Evolutionary conservation across 2,888 invertebrate genomes (phyloP).

Genomic region (Lucinisca nassula): DNA sequence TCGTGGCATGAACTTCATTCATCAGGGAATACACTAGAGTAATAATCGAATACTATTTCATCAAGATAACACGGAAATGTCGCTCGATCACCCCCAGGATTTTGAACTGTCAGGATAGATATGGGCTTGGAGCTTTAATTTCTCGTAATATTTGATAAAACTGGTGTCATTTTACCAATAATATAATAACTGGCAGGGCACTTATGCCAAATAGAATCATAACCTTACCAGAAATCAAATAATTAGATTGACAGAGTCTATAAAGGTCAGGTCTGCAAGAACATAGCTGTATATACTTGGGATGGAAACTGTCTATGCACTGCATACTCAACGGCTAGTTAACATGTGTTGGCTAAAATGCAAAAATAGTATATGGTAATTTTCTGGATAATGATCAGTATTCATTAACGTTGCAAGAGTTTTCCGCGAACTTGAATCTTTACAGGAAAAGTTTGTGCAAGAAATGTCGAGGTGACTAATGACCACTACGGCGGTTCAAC

Average conservation of each 20-base stretch:
- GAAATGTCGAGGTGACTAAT: too few species aligned
- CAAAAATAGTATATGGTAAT: too few species aligned
- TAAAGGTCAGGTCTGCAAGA: neutral
- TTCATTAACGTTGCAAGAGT: too few species aligned
- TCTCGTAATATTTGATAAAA: conserved; percentile 49
- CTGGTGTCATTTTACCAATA: conserved; percentile 30
- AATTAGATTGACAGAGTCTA: conserved; percentile 5
- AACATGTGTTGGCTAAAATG: too few species aligned
- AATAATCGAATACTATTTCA: conserved; percentile 40
- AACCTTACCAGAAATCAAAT: conserved; percentile 23
- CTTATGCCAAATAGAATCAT: conserved; percentile 19
- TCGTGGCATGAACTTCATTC: neutral
- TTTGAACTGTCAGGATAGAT: conserved; percentile 52
- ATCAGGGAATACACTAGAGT: conserved; percentile 23
- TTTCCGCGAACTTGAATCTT: too few species aligned
- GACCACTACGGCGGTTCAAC: too few species aligned
- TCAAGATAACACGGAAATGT: conserved; percentile 22
- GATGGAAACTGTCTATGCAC: too few species aligned
- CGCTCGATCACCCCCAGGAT: conserved; percentile 27
- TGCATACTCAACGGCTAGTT: too few species aligned
- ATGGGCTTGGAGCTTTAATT: conserved; percentile 39
- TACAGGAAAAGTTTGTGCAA: too few species aligned
- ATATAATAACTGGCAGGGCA: conserved; percentile 23
- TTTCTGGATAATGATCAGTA: too few species aligned
- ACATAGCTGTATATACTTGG: too few species aligned